Percentiles rank a stretch among this genome's conserved stretches.
Conservation (phyloP, 2,797 vertebrate species). For the Cryptoblepharus egeriae region DNA sequence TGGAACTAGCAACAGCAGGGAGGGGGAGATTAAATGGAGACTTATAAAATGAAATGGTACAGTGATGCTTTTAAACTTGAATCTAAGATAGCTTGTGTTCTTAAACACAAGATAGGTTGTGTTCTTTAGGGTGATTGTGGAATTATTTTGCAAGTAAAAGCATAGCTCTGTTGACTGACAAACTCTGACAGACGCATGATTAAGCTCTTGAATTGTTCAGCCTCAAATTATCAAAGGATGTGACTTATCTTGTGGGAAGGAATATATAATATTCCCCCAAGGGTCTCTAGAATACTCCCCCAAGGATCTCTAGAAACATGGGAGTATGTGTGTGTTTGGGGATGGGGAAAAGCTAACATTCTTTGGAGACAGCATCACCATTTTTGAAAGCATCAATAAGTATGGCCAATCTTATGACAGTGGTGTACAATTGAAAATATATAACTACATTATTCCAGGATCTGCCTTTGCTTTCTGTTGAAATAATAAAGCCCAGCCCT, state of each 20-base stretch:
- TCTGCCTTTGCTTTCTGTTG: background rate
- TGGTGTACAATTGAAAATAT: background rate
- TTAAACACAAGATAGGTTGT: background rate
- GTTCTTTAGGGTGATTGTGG: background rate
- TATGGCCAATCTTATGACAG: background rate
- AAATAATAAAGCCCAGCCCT: background rate
- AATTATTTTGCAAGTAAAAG: background rate
- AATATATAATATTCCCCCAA: background rate
- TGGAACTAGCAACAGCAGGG: background rate
- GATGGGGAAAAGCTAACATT: background rate
- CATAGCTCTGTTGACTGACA: background rate
- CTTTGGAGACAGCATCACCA: background rate
- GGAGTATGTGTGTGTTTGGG: no score
- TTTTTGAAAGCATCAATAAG: background rate
- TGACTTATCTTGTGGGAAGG: conserved; percentile 4
- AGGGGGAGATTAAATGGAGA: background rate
- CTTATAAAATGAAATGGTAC: background rate
- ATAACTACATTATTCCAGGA: background rate
- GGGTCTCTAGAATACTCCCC: no score
- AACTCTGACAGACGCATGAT: background rate
- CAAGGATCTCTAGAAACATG: background rate
- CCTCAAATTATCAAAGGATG: conserved; percentile 28
- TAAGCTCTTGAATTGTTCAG: conserved; percentile 9
- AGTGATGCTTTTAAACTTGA: background rate
- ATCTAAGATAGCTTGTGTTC: background rate